Conservation (phyloP, 2,888 invertebrate genomes). For the Cephus pulcher region DNA sequence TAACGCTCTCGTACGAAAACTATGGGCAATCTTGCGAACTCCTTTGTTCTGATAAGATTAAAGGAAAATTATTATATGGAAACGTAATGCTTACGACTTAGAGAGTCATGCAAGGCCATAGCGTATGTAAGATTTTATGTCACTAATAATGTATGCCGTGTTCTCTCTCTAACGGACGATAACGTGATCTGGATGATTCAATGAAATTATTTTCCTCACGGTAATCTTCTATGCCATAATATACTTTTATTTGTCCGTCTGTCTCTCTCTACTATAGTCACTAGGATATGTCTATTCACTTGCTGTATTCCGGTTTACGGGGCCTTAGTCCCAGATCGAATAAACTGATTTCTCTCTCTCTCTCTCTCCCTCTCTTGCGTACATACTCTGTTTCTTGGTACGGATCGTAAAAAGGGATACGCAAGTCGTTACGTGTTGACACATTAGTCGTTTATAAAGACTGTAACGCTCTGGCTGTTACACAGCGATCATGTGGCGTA, state of each 20-base stretch:
- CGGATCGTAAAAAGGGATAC: not conserved
- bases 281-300: too few relatives aligned
- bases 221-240: not conserved
- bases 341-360: not conserved
- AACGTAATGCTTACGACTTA: not conserved
- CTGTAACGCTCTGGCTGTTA: not conserved
- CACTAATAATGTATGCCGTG: not conserved
- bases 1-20: not conserved
- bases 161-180: not conserved
- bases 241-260: not conserved
- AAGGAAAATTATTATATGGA: not conserved
- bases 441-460: not conserved
- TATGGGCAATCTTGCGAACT: not conserved
- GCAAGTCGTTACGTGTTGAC: not conserved
- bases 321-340: too few relatives aligned
- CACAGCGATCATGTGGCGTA: conserved; percentile 18
- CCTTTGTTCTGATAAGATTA: not conserved
- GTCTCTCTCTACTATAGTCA: not conserved
- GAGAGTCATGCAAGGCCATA: not conserved
- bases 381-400: not conserved
- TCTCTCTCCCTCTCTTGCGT: not conserved
- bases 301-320: too few relatives aligned
- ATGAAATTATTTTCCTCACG: not conserved
- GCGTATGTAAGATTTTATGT: not conserved
- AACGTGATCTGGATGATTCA: not conserved